Base-by-base conservation (phyloP, 2,888 invertebrate genomes). In the Dryobotodes eremita region DNA sequence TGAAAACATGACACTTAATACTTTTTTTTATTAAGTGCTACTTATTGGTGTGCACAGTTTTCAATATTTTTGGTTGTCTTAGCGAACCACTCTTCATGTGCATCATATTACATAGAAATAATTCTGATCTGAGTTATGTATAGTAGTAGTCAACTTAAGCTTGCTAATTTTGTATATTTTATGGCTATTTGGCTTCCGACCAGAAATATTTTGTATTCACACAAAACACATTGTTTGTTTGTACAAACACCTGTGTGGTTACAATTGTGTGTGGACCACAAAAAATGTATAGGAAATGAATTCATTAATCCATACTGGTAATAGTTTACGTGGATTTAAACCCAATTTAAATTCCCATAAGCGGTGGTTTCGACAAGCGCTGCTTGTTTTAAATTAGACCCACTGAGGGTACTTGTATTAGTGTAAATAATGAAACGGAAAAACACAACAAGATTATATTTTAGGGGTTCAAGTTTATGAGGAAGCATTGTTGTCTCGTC, bases 331-430 rank as follows among this genome's bases (percentile, higher is more conserved):
- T 50, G 72, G 80, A 80, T 80, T 80, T 75, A 70, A 82, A 82
- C 77, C 42, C 80, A 85, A 82, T 79, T 87, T 73, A 61, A 85
- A 77, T 76, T 79, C 75, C 62, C 66, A 71, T 80, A 79, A 78
- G 75, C 71, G 50, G 55, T 64, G 66, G 69, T 77, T 73, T 46
- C 64, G 6, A 68, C 66, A 61, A 70, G 15, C 17, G 11, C 31
- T 87, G 76, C 75, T 84, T 81, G 61, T 79, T 80, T 86, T 72
- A 73, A 84, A 77, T 85, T 79, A 80, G 76, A 46, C 62, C 62
- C 62, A 64, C 26, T 15, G 73, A 42, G 55, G 46, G 13, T 77
- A 64, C 36, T 62, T 69, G 23, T 50, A 55, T 61, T 50, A 26
- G 55, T 11, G 36, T 26, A 64, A 72, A 69, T 20, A 50, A 70